These are phyloP conservation scores for Branchipolynoe longqiensis DNA, from an alignment of 2,888 invertebrate species.

Conservation along the genomic window DNA sequence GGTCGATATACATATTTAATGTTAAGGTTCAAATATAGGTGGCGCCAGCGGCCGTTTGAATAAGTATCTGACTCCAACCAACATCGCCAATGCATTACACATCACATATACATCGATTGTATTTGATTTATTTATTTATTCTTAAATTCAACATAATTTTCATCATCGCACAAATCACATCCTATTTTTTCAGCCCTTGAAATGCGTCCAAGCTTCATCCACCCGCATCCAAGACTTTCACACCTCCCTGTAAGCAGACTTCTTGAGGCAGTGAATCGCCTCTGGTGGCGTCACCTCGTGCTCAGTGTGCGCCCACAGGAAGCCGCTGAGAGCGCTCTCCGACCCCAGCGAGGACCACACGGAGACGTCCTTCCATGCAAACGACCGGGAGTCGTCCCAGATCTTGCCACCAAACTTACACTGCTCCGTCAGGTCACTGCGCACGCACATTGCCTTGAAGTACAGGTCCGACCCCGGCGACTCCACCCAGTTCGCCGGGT, in stretches of 20 bases:
- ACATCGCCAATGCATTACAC: background rate
- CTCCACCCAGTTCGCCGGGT: conserved; percentile 8
- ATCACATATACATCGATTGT: background rate
- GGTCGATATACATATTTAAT: no score
- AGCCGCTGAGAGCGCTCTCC: background rate
- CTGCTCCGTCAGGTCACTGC: background rate
- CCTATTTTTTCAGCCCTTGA: no score
- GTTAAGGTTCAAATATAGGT: no score
- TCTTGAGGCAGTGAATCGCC: conserved; percentile 22
- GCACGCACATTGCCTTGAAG: conserved; percentile 10
- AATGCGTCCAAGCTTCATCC: no score
- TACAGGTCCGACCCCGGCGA: conserved; percentile 24
- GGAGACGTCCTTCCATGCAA: conserved; percentile 18
- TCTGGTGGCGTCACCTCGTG: background rate
- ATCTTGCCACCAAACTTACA: background rate
- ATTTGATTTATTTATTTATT: background rate
- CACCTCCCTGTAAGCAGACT: background rate
- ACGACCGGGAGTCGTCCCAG: conserved; percentile 28
- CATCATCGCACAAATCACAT: background rate
- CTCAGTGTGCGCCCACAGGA: background rate
- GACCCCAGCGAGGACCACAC: background rate
- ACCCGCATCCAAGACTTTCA: no score
- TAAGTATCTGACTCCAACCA: no score
- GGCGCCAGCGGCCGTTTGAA: no score
- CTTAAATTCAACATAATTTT: background rate